Evolutionary conservation across 2,888 invertebrate genomes (phyloP).

Genomic region (Heteropelma amictum): DNA sequence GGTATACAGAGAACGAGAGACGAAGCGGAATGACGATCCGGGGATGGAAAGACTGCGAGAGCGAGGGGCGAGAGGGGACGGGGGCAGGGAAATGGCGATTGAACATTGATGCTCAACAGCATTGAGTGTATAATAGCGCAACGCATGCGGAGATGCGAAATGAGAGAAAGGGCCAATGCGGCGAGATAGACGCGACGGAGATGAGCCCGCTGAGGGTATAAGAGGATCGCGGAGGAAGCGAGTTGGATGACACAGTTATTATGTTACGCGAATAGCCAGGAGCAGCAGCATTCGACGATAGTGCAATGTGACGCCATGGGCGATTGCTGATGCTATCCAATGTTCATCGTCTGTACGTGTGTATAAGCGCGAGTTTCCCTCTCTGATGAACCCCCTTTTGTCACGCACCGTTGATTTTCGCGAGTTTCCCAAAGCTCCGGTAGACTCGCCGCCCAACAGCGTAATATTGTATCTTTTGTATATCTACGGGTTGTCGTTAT

Average conservation of each 20-base stretch:
- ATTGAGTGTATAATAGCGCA: conserved; percentile 38
- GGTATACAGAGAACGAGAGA: conserved; percentile 47
- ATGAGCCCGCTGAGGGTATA: conserved; percentile 55
- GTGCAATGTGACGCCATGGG: conserved; percentile 70
- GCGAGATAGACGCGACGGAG: conserved; percentile 29
- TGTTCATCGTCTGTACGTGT: conserved; percentile 4
- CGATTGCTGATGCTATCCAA: conserved; percentile 62
- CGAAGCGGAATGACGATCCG: conserved; percentile 56
- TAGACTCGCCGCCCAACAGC: conserved; percentile 65
- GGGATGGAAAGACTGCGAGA: conserved; percentile 21
- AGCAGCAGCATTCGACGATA: conserved; percentile 60
- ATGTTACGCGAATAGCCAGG: conserved; percentile 67
- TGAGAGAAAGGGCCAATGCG: conserved; percentile 9
- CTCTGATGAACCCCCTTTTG: conserved; percentile 73
- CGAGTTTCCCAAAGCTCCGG: conserved; percentile 41
- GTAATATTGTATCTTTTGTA: conserved; percentile 10
- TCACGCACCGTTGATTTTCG: conserved; percentile 72
- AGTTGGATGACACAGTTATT: conserved; percentile 70
- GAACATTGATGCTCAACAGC: conserved; percentile 37
- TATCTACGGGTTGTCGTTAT: neutral
- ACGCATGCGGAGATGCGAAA: conserved; percentile 17
- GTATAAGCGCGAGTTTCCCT: conserved; percentile 53
- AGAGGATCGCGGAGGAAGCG: conserved; percentile 30
- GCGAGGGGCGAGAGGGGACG: neutral
- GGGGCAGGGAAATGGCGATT: conserved; percentile 31